These are phyloP conservation scores for Aspidiotus destructor DNA, from an alignment of 2,888 invertebrate genomes.

Conservation along the genomic window DNA sequence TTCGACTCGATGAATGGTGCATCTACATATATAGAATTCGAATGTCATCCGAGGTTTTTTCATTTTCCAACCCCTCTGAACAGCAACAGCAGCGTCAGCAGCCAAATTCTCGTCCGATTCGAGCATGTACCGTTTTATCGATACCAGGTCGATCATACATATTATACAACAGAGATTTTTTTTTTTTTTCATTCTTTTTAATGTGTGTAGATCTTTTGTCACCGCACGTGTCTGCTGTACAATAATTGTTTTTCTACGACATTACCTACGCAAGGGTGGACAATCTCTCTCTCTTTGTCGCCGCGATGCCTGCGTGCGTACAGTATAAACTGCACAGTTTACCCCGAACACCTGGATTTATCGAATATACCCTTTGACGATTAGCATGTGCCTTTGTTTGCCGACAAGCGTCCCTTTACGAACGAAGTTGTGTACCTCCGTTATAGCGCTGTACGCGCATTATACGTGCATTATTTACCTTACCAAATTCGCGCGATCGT, in stretches of 20 bases:
- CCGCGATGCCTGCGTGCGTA: not conserved
- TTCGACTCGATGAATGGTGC: not conserved
- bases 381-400: conserved; percentile 2
- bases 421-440: too few species aligned
- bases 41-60: conserved; percentile 26
- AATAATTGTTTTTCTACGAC: conserved; percentile 32
- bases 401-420: not conserved
- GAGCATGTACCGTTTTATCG: not conserved
- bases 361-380: conserved; percentile 11
- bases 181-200: not conserved
- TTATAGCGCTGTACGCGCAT: not conserved
- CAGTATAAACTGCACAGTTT: conserved; percentile 25
- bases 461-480: not conserved
- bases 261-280: conserved; percentile 30
- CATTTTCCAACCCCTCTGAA: not conserved
- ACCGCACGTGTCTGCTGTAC: conserved; percentile 28
- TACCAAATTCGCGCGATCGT: not conserved
- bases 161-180: not conserved
- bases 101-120: conserved; percentile 18
- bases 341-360: conserved; percentile 25
- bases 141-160: not conserved
- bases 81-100: conserved; percentile 1
- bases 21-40: not conserved
- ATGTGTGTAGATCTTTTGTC: conserved; percentile 23
- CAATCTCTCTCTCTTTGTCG: not conserved